Conservation (phyloP, 2,797 vertebrate genomes). For the Peromyscus melanophrys region DNA sequence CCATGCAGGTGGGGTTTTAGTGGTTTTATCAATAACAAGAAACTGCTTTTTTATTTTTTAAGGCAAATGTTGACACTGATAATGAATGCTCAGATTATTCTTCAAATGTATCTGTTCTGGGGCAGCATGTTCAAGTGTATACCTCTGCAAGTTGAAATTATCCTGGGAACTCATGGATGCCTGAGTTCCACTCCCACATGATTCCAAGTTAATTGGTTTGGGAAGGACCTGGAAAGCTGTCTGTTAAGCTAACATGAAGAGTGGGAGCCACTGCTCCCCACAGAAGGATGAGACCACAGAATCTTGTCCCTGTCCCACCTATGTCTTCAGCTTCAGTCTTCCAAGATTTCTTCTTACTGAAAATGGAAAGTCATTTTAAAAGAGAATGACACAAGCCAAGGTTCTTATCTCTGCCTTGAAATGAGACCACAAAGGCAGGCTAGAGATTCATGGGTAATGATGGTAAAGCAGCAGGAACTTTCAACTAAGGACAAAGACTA, state of each 20-base stretch:
- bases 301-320: not conserved
- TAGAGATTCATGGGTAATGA: not conserved
- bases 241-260: not conserved
- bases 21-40: not conserved
- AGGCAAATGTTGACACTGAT: constrained; percentile 13
- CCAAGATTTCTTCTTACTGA: constrained; percentile 16
- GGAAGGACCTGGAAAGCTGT: not conserved
- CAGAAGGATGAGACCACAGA: not conserved
- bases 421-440: constrained; percentile 10
- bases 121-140: not conserved
- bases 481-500: not conserved
- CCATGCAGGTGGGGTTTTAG: not conserved
- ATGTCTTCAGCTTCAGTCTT: not conserved
- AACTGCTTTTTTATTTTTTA: not conserved
- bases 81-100: constrained; percentile 1
- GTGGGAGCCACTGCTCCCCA: not conserved
- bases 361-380: not conserved
- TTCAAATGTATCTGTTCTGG: not conserved
- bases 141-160: not conserved
- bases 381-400: not conserved
- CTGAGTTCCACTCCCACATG: not conserved
- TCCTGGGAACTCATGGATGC: not conserved
- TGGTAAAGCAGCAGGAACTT: not conserved
- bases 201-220: constrained; percentile 9
- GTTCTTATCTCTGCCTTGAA: not conserved